phyloP scores from a whole-genome alignment of 2,113 vertebrate genomes.

The Peromyscus polionotus region DNA sequence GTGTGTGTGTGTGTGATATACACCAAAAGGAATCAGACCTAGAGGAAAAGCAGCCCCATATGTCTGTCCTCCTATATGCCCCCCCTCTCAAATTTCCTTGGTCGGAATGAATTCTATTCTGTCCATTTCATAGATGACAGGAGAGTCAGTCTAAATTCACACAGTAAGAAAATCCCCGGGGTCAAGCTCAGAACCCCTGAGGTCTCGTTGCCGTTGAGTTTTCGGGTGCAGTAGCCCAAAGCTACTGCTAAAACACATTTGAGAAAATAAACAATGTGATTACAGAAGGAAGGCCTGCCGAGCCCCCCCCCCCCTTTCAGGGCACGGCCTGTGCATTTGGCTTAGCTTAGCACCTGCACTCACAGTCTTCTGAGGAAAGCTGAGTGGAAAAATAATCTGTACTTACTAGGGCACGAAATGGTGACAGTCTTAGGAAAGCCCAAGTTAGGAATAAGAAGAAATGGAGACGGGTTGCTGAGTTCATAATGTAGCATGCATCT shows the following conservation, averaged over 20 bases:
- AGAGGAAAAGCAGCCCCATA: background rate
- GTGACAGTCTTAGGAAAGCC: background rate
- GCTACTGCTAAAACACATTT: conserved; percentile 49
- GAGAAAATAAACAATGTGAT: conserved; percentile 50
- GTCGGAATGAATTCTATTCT: background rate
- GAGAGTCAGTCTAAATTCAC: background rate
- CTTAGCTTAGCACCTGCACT: background rate
- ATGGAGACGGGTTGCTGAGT: background rate
- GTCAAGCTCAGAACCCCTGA: background rate
- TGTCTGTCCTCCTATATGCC: accelerated
- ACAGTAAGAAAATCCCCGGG: background rate
- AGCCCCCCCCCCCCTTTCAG: background rate
- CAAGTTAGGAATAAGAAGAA: conserved; percentile 2
- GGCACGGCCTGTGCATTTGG: conserved; percentile 24
- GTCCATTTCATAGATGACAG: background rate
- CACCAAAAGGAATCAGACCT: background rate
- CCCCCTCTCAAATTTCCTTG: background rate
- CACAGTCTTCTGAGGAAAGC: conserved; percentile 50
- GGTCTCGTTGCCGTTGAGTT: background rate
- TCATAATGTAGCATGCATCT: no score
- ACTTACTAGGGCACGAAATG: background rate
- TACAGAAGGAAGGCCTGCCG: conserved; percentile 42
- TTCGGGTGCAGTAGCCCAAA: conserved; percentile 25
- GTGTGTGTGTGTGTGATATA: no score
- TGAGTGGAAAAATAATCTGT: background rate